phyloP scores from a whole-genome alignment of 2,888 invertebrate species.

The Gryllus longicercus region DNA sequence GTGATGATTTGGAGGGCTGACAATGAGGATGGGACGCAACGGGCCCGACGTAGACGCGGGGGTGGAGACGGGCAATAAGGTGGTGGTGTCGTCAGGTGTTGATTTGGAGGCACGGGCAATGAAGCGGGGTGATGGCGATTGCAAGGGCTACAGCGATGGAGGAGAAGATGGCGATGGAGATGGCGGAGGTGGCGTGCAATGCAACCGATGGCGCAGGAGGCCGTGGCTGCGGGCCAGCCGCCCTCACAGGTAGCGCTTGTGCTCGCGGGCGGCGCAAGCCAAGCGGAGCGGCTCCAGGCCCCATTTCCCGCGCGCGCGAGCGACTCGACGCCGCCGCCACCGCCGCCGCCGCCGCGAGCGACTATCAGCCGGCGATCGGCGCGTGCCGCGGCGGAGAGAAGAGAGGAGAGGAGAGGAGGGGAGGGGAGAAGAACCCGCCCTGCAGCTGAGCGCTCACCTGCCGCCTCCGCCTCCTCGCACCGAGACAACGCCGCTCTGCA shows the following conservation, averaged over 20 bases:
- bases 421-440: background rate
- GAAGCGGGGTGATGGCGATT: background rate
- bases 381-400: background rate
- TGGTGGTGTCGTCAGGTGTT: too few relatives aligned
- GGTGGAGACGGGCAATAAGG: too few relatives aligned
- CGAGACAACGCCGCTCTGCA: too few relatives aligned
- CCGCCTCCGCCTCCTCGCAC: background rate
- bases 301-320: background rate
- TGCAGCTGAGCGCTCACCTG: background rate
- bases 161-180: background rate
- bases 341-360: background rate
- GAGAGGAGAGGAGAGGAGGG: rapidly evolving
- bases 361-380: conserved; percentile 17
- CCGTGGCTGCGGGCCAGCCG: background rate
- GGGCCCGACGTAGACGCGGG: too few relatives aligned
- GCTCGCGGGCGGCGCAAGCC: background rate
- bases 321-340: background rate
- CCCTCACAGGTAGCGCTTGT: conserved; percentile 5
- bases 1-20: too few relatives aligned
- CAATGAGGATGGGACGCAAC: too few relatives aligned
- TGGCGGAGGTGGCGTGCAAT: background rate
- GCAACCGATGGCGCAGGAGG: background rate
- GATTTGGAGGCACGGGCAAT: too few relatives aligned
- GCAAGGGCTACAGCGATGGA: background rate
- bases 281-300: background rate